Percentiles rank a stretch among this genome's conserved stretches.
phyloP scores from a whole-genome alignment of 2,113 vertebrate species.

The Numida meleagris region DNA sequence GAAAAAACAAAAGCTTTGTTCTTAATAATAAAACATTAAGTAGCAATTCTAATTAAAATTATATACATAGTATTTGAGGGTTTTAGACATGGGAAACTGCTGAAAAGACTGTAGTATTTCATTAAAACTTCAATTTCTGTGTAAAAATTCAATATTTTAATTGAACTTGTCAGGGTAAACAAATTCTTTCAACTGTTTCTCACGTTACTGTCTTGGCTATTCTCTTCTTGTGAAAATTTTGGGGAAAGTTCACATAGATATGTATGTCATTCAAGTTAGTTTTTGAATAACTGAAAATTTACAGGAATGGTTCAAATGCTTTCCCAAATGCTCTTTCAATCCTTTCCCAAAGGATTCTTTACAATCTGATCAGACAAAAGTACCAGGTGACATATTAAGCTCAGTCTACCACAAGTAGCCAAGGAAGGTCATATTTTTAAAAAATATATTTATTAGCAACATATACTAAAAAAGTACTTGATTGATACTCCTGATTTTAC shows the following conservation, averaged over 20 bases:
- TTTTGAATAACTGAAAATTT: background rate
- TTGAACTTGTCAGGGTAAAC: background rate
- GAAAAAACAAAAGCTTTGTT: background rate
- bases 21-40: background rate
- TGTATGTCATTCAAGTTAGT: background rate
- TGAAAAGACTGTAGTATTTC: background rate
- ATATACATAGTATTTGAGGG: rapidly evolving
- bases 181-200: background rate
- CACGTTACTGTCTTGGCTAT: background rate
- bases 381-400: background rate
- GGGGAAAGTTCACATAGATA: background rate
- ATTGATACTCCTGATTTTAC: background rate
- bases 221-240: background rate
- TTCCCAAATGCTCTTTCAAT: background rate
- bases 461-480: background rate
- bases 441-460: background rate
- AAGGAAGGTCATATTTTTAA: background rate
- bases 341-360: background rate
- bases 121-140: background rate
- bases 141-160: background rate
- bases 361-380: background rate
- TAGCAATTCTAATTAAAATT: background rate
- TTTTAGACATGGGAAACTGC: background rate
- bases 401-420: background rate
- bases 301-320: background rate